Evolutionary conservation across 1,140 invertebrate species (phyloP).

Genomic region (Choristoneura fumiferana): DNA sequence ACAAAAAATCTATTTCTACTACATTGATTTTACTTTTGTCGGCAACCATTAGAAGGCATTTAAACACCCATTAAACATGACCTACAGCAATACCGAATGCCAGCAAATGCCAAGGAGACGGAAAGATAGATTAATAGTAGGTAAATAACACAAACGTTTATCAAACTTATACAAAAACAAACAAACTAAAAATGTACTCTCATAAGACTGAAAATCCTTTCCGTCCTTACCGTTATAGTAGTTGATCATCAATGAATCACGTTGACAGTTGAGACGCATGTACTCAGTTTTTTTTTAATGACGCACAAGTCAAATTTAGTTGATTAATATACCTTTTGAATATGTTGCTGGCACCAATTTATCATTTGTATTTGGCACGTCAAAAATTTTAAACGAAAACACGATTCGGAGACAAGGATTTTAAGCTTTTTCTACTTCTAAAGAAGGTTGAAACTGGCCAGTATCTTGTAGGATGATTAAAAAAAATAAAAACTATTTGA

Average conservation of each 20-base stretch:
- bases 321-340: conserved; percentile 7
- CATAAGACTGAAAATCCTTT: too few relatives aligned
- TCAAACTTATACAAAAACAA: background rate
- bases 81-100: conserved; percentile 5
- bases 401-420: too few relatives aligned
- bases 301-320: conserved; percentile 9
- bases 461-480: too few relatives aligned
- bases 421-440: too few relatives aligned
- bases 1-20: too few relatives aligned
- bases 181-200: too few relatives aligned
- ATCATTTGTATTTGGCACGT: background rate
- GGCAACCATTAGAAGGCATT: background rate
- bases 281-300: conserved; percentile 3
- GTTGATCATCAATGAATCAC: background rate
- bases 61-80: background rate
- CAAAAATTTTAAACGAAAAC: too few relatives aligned
- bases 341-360: background rate
- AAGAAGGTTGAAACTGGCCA: too few relatives aligned
- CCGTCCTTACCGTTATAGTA: too few relatives aligned
- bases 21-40: background rate
- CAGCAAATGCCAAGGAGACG: conserved; percentile 11
- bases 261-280: background rate
- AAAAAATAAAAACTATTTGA: too few relatives aligned
- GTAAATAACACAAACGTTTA: background rate
- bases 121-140: conserved; percentile 6